Base-by-base conservation (phyloP, 2,888 invertebrate species). In the Polydrusus tereticollis region DNA sequence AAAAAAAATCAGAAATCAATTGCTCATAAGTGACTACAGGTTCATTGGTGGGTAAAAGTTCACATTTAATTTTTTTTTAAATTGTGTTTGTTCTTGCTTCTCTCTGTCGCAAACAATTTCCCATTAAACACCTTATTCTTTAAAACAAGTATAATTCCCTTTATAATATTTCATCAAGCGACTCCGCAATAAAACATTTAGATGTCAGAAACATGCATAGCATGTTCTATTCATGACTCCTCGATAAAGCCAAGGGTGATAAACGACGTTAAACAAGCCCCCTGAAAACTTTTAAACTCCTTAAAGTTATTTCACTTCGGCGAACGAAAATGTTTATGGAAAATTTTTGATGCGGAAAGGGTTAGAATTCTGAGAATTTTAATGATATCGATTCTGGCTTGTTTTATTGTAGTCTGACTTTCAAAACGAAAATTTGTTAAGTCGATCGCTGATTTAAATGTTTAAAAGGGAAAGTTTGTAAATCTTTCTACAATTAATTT, bases 301-400 rank as follows among this genome's bases (percentile, higher is more conserved):
- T 55, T 52, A 29, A 55, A 55, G 29, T 55, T 29, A 55, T 55
- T 55, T 55, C 18, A 55, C 52, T 55, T 55, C 3, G 18, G 29
- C 29, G 52, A 55, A 55, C n/a, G 52, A 45, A 62, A 45, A 62
- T 18, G 45, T 29, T 62, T 45, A 62, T 62, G 62, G 62, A 45
- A 62, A 55, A 62, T 62, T 43, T 62, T 62, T 29, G 23, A 6
- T 26, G 62, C 62, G 45, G 43, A 62, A 62, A 62, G 62, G 62
- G 62, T 41, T 59, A 26, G 23, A 45, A 43, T 45, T 23, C 26
- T 26, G 29, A 45, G 62, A 62, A 62, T 62, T 62, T 62, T 62
- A 62, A 62, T 62, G 62, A 55, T 55, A 29, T 29, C 18, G 52
- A 55, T 55, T 55, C 18, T 10, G 3, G 14, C 29, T 18, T 16